Evolutionary conservation across 2,888 invertebrate genomes (phyloP), one percentile per base, ranked within the genome.

Genomic region (Drosophila sordidula): DNA sequence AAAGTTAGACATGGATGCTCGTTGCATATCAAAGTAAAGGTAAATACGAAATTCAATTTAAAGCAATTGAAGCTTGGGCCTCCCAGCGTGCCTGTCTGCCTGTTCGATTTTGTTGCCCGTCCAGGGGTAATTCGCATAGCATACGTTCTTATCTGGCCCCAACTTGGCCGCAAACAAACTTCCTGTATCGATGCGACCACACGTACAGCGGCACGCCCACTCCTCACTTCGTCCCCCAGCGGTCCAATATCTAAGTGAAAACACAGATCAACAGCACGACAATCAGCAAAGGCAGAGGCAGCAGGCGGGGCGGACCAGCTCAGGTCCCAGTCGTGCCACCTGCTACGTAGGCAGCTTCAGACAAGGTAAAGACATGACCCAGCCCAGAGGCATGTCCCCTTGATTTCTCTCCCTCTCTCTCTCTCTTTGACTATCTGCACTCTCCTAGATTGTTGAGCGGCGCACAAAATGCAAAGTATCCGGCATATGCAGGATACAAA

Each of bases 211-310:
- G 62, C 16, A 52, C 58, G 54, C 34, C 69, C 39, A 44, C 41
- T 41, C 59, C 46, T 8, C 29, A 8, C 29, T 8, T 22, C 22
- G n/a, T n/a, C 14, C 34, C 44, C 65, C 44, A 36, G 51, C 65
- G 74, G 83, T 77, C 83, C 83, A 83, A 83, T 83, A 83, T 88
- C 75, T 88, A 86, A 84, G 83, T 84, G 83, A 84, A 84, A 84
- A 88, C 83, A 88, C 83, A 83, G 83, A 84, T 84, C 83, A 84
- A 86, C 83, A 80, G 89, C 62, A 86, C 80, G 87, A 88, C 83
- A 84, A 84, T 83, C 83, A 87, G 83, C 88, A 77, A 57, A 67
- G 70, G 62, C 58, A 58, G 57, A 56, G 49, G 45, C 29, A 46
- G 22, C 16, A 50, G 29, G 32, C 11, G 32, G 14, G 29, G 0